Conservation (phyloP, 2,888 invertebrate species). For the Drosophila cyrtoloma region DNA sequence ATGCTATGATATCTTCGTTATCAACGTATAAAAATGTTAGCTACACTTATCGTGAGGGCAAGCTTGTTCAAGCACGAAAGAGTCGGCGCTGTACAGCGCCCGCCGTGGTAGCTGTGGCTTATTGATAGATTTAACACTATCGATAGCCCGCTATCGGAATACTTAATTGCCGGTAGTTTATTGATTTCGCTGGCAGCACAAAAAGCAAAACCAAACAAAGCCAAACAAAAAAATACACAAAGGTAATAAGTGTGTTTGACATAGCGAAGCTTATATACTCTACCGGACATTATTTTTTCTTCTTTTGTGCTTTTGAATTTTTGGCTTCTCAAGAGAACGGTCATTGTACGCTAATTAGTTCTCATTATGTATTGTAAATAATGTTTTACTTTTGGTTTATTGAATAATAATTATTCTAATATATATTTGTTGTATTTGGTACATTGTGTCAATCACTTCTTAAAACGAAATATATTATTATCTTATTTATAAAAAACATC, state of each 20-base stretch:
- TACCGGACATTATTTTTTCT: neutral
- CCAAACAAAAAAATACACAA: slow-evolving; percentile 8
- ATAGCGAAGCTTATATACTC: slow-evolving; percentile 7
- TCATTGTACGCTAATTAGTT: neutral
- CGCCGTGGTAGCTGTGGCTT: slow-evolving; percentile 32
- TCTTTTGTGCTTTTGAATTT: too few relatives aligned
- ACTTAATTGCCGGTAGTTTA: slow-evolving; percentile 24
- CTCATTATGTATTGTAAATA: neutral
- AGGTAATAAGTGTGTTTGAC: neutral
- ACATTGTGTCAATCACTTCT: neutral
- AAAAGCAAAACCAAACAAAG: slow-evolving; percentile 30
- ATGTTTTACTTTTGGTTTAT: neutral
- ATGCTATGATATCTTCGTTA: too few relatives aligned
- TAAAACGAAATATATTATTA: too few relatives aligned
- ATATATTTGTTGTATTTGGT: neutral
- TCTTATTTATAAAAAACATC: neutral
- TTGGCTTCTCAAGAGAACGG: neutral
- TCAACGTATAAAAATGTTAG: neutral
- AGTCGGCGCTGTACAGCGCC: slow-evolving; percentile 25
- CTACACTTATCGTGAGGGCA: slow-evolving; percentile 23
- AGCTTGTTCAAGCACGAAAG: slow-evolving; percentile 23
- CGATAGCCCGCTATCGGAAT: slow-evolving; percentile 40
- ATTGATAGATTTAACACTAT: slow-evolving; percentile 42
- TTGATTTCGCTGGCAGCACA: slow-evolving; percentile 21
- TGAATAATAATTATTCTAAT: neutral